These are phyloP conservation scores for Craniophora ligustri DNA, from an alignment of 2,888 invertebrate species.

Conservation along the genomic window DNA sequence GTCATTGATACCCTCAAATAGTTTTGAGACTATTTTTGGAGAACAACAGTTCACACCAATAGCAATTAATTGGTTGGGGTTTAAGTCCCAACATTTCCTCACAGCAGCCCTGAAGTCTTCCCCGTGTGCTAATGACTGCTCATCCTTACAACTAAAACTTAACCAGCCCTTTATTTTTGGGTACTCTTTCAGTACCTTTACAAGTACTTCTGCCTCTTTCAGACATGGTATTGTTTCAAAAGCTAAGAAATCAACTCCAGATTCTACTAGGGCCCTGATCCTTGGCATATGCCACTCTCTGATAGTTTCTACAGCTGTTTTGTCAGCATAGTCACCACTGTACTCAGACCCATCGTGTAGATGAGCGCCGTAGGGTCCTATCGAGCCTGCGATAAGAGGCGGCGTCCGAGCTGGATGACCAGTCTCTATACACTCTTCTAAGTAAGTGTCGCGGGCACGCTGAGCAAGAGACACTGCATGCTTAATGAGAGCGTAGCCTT, in stretches of 20 bases:
- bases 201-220: slow-evolving; percentile 93
- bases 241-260: slow-evolving; percentile 95
- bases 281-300: slow-evolving; percentile 95
- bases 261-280: slow-evolving; percentile 92
- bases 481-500: slow-evolving; percentile 91
- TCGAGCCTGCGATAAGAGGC: slow-evolving; percentile 94
- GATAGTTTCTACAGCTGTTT: slow-evolving; percentile 89
- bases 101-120: slow-evolving; percentile 92
- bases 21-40: slow-evolving; percentile 70
- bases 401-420: slow-evolving; percentile 63
- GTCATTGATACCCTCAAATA: slow-evolving; percentile 74
- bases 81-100: slow-evolving; percentile 90
- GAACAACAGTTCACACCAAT: slow-evolving; percentile 95
- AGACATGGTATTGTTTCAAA: slow-evolving; percentile 97
- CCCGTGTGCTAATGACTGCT: slow-evolving; percentile 91
- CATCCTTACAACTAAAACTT: slow-evolving; percentile 93
- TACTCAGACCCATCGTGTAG: slow-evolving; percentile 97
- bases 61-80: slow-evolving; percentile 91
- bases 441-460: slow-evolving; percentile 90
- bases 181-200: slow-evolving; percentile 93
- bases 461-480: slow-evolving; percentile 92
- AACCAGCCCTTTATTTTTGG: slow-evolving; percentile 95
- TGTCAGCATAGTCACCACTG: slow-evolving; percentile 92
- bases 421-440: slow-evolving; percentile 77
- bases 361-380: slow-evolving; percentile 97